phyloP scores from a whole-genome alignment of 92 coral and sea anemone genomes.

The Ricordea florida region DNA sequence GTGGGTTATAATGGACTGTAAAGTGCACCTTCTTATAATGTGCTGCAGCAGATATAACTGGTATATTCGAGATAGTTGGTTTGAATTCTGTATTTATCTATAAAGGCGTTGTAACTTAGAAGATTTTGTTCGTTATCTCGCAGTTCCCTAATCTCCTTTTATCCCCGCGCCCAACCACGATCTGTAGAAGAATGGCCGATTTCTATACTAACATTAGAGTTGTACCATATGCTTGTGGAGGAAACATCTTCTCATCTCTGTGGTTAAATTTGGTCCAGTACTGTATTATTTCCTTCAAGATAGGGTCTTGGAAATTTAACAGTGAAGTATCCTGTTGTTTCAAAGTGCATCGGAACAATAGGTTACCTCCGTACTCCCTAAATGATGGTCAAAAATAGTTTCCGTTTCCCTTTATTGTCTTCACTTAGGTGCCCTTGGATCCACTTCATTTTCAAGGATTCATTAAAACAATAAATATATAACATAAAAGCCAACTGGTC shows the following conservation, averaged over 20 bases:
- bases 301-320: too few species aligned
- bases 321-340: too few species aligned
- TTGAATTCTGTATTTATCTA: not conserved
- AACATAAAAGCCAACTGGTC: too few species aligned
- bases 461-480: not conserved
- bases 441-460: not conserved
- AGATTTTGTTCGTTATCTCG: not conserved
- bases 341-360: too few species aligned
- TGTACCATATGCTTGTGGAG: not conserved
- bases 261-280: not conserved
- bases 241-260: not conserved
- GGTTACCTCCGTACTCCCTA: too few species aligned
- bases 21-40: not conserved
- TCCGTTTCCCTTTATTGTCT: too few species aligned
- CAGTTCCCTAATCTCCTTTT: not conserved
- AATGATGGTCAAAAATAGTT: not conserved
- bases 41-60: conserved; percentile 1
- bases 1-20: not conserved
- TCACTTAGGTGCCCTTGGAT: too few species aligned
- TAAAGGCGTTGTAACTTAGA: not conserved
- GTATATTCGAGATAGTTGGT: conserved; percentile 5
- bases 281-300: not conserved
- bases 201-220: not conserved
- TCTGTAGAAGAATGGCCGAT: not conserved
- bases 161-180: not conserved